Conservation (phyloP, 92 coral and sea anemone species). For the Epizoanthus illoricatus region DNA sequence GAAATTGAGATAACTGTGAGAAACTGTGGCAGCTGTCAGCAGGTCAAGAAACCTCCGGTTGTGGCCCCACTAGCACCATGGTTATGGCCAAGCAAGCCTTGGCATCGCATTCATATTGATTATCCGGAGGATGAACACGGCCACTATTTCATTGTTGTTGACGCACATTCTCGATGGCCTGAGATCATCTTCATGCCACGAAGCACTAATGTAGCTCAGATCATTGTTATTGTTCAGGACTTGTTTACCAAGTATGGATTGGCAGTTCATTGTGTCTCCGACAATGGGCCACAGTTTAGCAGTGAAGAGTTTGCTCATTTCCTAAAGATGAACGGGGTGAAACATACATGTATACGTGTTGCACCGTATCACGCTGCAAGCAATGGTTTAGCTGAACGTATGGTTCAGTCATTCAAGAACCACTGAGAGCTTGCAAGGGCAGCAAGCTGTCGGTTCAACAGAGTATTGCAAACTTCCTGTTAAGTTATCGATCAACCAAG, state of each 20-base stretch:
- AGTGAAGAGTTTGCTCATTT: background rate
- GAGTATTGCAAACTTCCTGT: conserved; percentile 27
- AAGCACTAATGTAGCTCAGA: conserved; percentile 12
- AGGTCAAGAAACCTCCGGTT: conserved; percentile 29
- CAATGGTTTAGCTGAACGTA: conserved; percentile 25
- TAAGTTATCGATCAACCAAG: conserved; percentile 38
- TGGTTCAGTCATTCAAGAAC: conserved; percentile 48
- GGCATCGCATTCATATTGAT: conserved; percentile 34
- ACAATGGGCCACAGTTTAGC: conserved; percentile 7
- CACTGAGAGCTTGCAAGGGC: conserved; percentile 3
- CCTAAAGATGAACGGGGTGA: background rate
- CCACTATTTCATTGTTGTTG: conserved; percentile 21
- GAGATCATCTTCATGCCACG: conserved; percentile 26
- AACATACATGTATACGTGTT: conserved; percentile 6
- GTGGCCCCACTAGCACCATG: conserved; percentile 44
- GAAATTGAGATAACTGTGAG: conserved; percentile 18
- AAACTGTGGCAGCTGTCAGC: conserved; percentile 10
- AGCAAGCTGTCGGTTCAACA: conserved; percentile 30
- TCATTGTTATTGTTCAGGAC: background rate
- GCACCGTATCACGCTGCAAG: conserved; percentile 8
- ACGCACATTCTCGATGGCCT: conserved; percentile 44
- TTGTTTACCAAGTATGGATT: conserved; percentile 1
- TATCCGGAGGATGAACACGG: conserved; percentile 27
- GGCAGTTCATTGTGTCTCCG: background rate
- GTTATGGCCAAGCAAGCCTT: conserved; percentile 37